Percentiles rank a stretch among this genome's conserved stretches.
Conservation (phyloP, 2,888 invertebrate genomes). For the Drosophila limbata region DNA sequence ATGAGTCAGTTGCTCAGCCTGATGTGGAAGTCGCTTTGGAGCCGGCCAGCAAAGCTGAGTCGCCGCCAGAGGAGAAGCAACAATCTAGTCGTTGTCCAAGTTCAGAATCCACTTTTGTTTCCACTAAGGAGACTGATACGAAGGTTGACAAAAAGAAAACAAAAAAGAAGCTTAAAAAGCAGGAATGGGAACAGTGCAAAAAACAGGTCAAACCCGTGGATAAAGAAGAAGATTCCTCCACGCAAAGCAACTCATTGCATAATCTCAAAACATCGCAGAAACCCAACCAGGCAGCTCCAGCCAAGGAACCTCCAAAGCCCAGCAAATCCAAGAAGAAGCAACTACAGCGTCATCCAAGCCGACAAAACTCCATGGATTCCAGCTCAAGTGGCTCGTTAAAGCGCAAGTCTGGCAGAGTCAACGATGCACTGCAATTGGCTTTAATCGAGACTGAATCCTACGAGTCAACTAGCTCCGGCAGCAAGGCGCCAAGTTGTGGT, state of each 20-base stretch:
- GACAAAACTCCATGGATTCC: conserved; percentile 41
- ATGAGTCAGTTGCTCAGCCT: not conserved
- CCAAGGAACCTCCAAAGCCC: not conserved
- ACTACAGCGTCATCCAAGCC: conserved; percentile 4
- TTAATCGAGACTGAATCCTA: conserved; percentile 46
- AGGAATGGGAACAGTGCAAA: not conserved
- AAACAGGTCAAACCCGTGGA: not conserved
- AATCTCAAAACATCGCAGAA: not conserved
- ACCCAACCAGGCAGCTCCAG: not conserved
- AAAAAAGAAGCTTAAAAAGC: not conserved
- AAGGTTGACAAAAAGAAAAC: not conserved
- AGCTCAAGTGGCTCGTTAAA: conserved; percentile 24
- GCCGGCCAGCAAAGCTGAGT: conserved; percentile 1
- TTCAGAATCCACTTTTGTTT: not conserved
- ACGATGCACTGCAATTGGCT: conserved; percentile 12
- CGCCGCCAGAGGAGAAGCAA: conserved; percentile 22
- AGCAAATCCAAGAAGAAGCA: not conserved
- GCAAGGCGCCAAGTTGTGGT: conserved; percentile 10
- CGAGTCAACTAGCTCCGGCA: conserved; percentile 34
- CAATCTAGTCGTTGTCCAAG: conserved; percentile 5
- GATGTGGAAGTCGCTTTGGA: not conserved
- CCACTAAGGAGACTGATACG: not conserved
- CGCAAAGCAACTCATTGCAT: not conserved
- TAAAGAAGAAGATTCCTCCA: not conserved
- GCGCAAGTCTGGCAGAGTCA: not conserved